Evolutionary conservation across 2,113 vertebrate genomes (phyloP), one percentile per base, ranked within the genome.

Genomic region (Epinephelus lanceolatus): DNA sequence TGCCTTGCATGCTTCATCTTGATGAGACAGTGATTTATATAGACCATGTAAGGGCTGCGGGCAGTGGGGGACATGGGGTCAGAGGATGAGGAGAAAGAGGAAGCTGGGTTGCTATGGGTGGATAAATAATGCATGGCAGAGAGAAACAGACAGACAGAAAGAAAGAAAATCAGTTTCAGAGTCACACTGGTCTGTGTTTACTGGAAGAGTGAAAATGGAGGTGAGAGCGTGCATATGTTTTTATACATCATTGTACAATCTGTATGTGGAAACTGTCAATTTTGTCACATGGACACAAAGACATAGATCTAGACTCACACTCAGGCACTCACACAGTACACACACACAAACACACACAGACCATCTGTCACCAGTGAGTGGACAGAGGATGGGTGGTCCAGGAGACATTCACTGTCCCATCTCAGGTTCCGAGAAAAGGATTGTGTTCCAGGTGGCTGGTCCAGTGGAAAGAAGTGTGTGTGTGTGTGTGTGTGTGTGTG

Each of bases 91-190:
- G 53, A 78, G 73, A 51, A 65, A 81, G 76, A 69, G 80, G 78
- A 63, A 75, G 83, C 86, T 52, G 74, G 51, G 81, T 56, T 88
- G 61, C 67, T 81, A 72, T 59, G 83, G 74, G 68, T 5, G 12
- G 40, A 87, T 92, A 74, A 93, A 94, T 92, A 85, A 93, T 92
- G 74, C 61, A 94, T 89, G 55, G 57, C 27, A 21, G 47, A 65
- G 56, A 61, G 66, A 52, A 47, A 66, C 27, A 63, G 66, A 74
- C 17, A 83, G 57, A 76, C 30, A 42, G 21, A 81, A 14, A 51
- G 40, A 74, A 25, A 70, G 51, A 63, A 78, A 84, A 86, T 67
- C 76, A 12, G 71, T 73, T 79, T 71, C 57, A 76, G n/a, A 68
- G 61, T 73, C 18, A 53, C 6, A 13, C 52, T 7, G 1, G 37